These are phyloP conservation scores for Sinocyclocheilus grahami DNA, from an alignment of 2,113 vertebrate genomes.

Conservation along the genomic window DNA sequence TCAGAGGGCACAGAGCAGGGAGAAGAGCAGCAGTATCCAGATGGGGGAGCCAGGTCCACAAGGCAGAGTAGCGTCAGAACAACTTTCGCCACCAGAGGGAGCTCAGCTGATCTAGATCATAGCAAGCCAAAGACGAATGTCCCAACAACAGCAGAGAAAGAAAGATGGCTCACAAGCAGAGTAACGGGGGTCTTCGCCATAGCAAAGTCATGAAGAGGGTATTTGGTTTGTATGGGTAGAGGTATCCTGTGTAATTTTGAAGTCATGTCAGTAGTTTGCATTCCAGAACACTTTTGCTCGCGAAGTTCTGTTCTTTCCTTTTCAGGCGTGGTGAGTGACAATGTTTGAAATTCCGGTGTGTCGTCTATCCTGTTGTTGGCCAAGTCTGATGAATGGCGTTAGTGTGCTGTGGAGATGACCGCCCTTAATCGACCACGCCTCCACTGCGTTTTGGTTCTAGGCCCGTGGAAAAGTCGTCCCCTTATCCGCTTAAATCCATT, in stretches of 20 bases:
- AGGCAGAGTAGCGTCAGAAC: slow-evolving; percentile 68
- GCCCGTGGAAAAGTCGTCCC: slow-evolving; percentile 64
- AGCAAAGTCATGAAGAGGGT: slow-evolving; percentile 61
- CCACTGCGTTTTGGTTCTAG: slow-evolving; percentile 69
- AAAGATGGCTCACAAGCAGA: slow-evolving; percentile 49
- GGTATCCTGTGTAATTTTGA: slow-evolving; percentile 70
- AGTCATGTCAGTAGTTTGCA: slow-evolving; percentile 10
- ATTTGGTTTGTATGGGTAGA: slow-evolving; percentile 80
- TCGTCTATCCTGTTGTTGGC: slow-evolving; percentile 66
- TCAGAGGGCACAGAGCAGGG: slow-evolving; percentile 61
- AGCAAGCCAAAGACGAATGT: slow-evolving; percentile 63
- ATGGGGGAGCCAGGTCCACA: slow-evolving; percentile 64
- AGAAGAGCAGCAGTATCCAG: slow-evolving; percentile 58
- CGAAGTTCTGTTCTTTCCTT: slow-evolving; percentile 79
- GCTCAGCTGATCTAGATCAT: slow-evolving; percentile 51
- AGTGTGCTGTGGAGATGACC: slow-evolving; percentile 71
- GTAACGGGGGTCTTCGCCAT: slow-evolving; percentile 56
- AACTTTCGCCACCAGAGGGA: slow-evolving; percentile 57
- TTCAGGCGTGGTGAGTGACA: slow-evolving; percentile 75
- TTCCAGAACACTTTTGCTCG: slow-evolving; percentile 73
- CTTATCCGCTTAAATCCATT: slow-evolving; percentile 64
- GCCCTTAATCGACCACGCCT: slow-evolving; percentile 65
- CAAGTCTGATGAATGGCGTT: slow-evolving; percentile 75
- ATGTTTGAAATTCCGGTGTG: slow-evolving; percentile 64
- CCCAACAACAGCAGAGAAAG: slow-evolving; percentile 54